A percentile compares a stretch with the other conserved stretches of the same genome.
phyloP scores from a whole-genome alignment of 2,113 vertebrate genomes.

The Nycticorax nycticorax region DNA sequence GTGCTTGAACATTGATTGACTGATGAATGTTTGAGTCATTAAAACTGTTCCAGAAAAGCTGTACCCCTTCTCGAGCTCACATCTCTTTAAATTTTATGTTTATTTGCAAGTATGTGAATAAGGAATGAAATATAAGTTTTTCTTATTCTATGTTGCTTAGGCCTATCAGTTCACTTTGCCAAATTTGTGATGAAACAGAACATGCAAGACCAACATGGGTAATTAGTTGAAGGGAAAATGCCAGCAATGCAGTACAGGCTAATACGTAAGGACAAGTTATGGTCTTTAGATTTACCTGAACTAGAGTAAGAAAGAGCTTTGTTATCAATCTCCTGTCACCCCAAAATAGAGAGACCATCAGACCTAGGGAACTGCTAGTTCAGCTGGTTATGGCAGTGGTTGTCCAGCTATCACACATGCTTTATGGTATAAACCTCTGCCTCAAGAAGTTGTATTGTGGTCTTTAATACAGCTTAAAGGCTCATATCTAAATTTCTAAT shows the following conservation, averaged over 20 bases:
- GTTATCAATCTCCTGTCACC: background rate
- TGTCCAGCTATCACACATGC: background rate
- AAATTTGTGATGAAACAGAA: background rate
- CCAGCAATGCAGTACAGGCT: background rate
- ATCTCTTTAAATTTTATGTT: background rate
- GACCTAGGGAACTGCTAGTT: background rate
- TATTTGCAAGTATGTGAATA: background rate
- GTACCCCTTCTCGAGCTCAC: background rate
- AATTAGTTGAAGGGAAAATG: background rate
- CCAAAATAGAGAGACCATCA: background rate
- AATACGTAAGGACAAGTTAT: background rate
- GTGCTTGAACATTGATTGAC: background rate
- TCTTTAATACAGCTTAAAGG: background rate
- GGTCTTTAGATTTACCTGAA: background rate
- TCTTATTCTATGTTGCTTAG: background rate
- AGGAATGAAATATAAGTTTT: background rate
- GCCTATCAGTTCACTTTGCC: background rate
- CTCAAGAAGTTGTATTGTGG: background rate
- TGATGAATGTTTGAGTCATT: background rate
- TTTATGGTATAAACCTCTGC: background rate
- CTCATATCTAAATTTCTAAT: background rate
- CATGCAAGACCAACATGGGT: background rate
- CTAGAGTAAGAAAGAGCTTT: background rate
- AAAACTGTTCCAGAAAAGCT: background rate
- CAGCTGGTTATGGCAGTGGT: background rate